These are phyloP conservation scores for Isaurus tuberculatus DNA, from an alignment of 92 coral and sea anemone species.

Conservation along the genomic window DNA sequence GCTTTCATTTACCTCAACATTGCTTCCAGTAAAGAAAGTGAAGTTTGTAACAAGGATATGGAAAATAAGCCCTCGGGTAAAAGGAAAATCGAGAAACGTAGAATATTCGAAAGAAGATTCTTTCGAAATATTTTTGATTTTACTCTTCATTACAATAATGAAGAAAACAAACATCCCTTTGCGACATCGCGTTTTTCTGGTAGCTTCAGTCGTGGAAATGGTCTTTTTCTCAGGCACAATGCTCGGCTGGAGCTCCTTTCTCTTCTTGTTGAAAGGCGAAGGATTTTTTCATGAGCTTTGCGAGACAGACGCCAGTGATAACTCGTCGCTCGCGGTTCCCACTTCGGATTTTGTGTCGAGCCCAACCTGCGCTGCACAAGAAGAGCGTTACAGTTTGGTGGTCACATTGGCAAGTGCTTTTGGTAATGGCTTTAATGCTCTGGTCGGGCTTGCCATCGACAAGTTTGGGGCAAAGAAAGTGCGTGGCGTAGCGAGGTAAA, in stretches of 20 bases:
- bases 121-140: background rate
- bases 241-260: constrained; percentile 67
- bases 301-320: background rate
- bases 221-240: constrained; percentile 52
- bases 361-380: constrained; percentile 57
- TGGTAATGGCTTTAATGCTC: constrained; percentile 28
- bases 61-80: constrained; percentile 28
- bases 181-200: constrained; percentile 50
- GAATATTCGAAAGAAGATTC: constrained; percentile 40
- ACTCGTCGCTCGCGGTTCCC: background rate
- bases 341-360: background rate
- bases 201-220: constrained; percentile 45
- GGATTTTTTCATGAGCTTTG: constrained; percentile 58
- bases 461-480: constrained; percentile 59
- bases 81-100: background rate
- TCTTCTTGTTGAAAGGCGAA: constrained; percentile 58
- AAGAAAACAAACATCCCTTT: constrained; percentile 22
- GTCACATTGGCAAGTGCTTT: constrained; percentile 31
- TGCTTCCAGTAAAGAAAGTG: background rate
- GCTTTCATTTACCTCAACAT: background rate
- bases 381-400: constrained; percentile 52
- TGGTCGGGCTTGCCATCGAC: constrained; percentile 62
- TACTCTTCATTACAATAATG: background rate
- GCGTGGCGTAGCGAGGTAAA: constrained; percentile 56
- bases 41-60: constrained; percentile 23